These are phyloP conservation scores for Aleadryas rufinucha DNA, from an alignment of 2,113 vertebrate genomes.

Conservation along the genomic window DNA sequence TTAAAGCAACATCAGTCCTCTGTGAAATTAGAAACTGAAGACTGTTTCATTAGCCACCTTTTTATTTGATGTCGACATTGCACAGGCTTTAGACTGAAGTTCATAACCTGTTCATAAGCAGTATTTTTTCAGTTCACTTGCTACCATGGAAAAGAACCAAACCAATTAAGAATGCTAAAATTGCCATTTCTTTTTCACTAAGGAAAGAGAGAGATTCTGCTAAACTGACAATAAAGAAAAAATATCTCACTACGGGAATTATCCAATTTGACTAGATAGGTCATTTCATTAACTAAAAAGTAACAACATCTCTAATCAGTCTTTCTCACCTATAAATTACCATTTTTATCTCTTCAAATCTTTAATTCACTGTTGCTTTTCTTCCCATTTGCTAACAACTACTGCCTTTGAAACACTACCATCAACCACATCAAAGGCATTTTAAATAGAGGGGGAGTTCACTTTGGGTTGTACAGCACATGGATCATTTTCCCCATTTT, in stretches of 20 bases:
- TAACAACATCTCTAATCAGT: constrained; percentile 33
- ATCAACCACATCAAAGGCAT: neutral
- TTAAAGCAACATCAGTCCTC: constrained; percentile 60
- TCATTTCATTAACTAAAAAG: constrained; percentile 48
- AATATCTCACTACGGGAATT: neutral
- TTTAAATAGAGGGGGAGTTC: neutral
- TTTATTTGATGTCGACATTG: constrained; percentile 9
- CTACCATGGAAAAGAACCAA: constrained; percentile 32
- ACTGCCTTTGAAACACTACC: constrained; percentile 4
- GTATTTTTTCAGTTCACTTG: constrained; percentile 39
- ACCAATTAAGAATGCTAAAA: constrained; percentile 63
- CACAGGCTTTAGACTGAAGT: constrained; percentile 30
- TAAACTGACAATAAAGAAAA: constrained; percentile 44
- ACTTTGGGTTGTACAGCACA: neutral
- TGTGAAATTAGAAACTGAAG: constrained; percentile 70
- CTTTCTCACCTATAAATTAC: constrained; percentile 18
- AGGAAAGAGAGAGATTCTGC: constrained; percentile 20
- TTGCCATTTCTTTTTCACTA: neutral
- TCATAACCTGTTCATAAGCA: constrained; percentile 23
- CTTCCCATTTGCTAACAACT: neutral
- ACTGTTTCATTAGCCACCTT: constrained; percentile 47
- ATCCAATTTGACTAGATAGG: constrained; percentile 18
- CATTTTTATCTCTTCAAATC: constrained; percentile 10
- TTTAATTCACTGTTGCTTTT: constrained; percentile 42
- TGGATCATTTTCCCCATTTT: neutral